These are phyloP conservation scores for Drosophila virilis DNA, from an alignment of 1,140 invertebrate species.

Conservation along the genomic window DNA sequence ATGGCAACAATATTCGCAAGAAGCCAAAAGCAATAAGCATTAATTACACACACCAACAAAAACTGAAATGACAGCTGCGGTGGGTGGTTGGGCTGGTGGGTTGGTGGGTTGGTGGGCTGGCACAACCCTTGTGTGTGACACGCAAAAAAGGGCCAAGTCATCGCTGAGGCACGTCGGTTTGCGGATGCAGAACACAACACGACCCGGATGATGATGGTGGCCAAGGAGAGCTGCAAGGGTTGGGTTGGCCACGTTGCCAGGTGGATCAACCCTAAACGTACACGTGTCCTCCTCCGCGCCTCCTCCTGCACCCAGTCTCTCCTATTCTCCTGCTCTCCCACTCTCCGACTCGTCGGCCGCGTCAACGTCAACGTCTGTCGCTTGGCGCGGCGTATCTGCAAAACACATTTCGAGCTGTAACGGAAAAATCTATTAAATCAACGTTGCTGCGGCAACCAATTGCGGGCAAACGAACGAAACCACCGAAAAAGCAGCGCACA, in stretches of 20 bases:
- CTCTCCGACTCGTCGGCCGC: conserved; percentile 16
- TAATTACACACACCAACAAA: conserved; percentile 37
- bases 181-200: conserved; percentile 42
- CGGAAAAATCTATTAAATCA: conserved; percentile 84
- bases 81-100: neutral
- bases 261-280: conserved; percentile 8
- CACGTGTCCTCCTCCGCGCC: conserved; percentile 24
- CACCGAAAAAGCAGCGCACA: conserved; percentile 63
- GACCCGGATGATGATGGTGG: conserved; percentile 25
- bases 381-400: conserved; percentile 60
- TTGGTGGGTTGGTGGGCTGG: neutral
- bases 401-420: conserved; percentile 74
- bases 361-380: conserved; percentile 36
- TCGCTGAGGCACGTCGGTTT: conserved; percentile 3
- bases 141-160: conserved; percentile 42
- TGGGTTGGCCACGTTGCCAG: neutral
- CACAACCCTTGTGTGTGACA: conserved; percentile 32
- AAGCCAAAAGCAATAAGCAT: conserved; percentile 44
- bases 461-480: conserved; percentile 80
- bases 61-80: conserved; percentile 6
- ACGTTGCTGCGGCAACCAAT: conserved; percentile 83
- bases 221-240: neutral
- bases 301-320: too few relatives aligned
- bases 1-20: conserved; percentile 28
- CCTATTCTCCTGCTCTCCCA: too few relatives aligned